Evolutionary conservation across 2,888 invertebrate species (phyloP), one percentile per base, ranked within the genome.

Genomic region (Erannis defoliaria): DNA sequence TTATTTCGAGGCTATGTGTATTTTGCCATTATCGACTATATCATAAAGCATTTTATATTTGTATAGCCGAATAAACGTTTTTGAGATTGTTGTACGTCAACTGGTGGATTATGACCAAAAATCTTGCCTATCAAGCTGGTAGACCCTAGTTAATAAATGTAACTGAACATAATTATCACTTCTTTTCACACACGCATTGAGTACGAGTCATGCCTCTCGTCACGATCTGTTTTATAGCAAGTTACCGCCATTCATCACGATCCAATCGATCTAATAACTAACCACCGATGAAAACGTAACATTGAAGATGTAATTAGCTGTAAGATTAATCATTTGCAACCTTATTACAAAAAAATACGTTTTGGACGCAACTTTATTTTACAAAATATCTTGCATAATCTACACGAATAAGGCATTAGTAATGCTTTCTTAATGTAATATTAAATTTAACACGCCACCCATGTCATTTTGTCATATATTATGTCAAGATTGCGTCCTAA

Each of bases 161-260:
- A 46, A 46, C 16, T 26, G 26, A 31, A 31, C 18, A 31, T 18
- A 19, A 46, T 46, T 31, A 31, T 19, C 6, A 46, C n/a, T 46
- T 46, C n/a, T 38, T 37, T 45, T 31, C 10, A 21, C 45, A 4
- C 35, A 37, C 12, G 40, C 26, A 42, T 40, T 48, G 55, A 26
- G 50, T 49, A 50, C 60, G 35, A 57, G 68, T 57, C 63, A 51
- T 59, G 59, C 46, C 29, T 48, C 33, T 35, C 26, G 45, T 55
- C 56, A 49, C 42, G 48, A 56, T 5, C 18, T 19, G 3, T 57
- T 66, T 62, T 55, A 63, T 53, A 58, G 51, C 62, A 42, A 58
- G 43, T 64, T 58, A 50, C 14, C 38, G 33, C 43, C 60, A 65
- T 63, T 56, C 45, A 63, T 65, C 67, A 59, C 55, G 55, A 46